A percentile compares a stretch with the other conserved stretches of the same genome.
Conservation (phyloP, 2,888 invertebrate genomes). For the Drosophila mimetica region DNA sequence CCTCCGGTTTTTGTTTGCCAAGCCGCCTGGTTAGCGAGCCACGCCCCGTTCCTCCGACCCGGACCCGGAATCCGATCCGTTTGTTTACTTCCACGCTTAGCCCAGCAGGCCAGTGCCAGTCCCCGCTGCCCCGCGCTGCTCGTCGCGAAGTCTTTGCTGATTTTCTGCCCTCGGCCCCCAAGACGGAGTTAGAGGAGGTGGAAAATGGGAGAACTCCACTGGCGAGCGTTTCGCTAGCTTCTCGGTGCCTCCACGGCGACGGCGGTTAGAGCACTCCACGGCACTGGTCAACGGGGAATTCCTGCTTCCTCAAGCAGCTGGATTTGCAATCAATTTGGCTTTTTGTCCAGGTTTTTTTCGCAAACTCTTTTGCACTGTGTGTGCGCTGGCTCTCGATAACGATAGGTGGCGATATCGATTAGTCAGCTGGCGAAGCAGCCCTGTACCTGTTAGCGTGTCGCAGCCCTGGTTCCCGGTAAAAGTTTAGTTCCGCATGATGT, state of each 20-base stretch:
- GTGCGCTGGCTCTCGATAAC: constrained; percentile 56
- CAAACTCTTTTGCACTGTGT: constrained; percentile 73
- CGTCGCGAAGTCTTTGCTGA: constrained; percentile 16
- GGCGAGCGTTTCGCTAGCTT: constrained; percentile 34
- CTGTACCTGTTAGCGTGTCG: constrained; percentile 15
- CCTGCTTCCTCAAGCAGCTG: constrained; percentile 28
- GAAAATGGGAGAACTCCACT: constrained; percentile 43
- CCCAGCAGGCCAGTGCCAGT: constrained; percentile 52
- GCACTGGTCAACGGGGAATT: constrained; percentile 27
- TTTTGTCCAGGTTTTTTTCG: constrained; percentile 65
- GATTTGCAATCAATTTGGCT: constrained; percentile 58
- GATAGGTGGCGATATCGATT: constrained; percentile 37
- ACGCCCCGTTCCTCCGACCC: constrained; percentile 54
- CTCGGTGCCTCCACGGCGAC: constrained; percentile 42
- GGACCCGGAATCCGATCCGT: constrained; percentile 36
- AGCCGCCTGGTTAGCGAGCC: constrained; percentile 42
- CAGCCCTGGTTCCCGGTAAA: constrained; percentile 16
- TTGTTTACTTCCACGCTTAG: constrained; percentile 64
- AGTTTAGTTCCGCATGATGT: too few species aligned
- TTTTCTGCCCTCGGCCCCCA: constrained; percentile 26
- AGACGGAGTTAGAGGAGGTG: constrained; percentile 46
- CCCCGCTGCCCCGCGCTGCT: constrained; percentile 34
- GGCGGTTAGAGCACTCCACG: constrained; percentile 50
- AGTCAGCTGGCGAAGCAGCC: constrained; percentile 30
- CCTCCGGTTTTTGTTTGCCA: constrained; percentile 40